Evolutionary conservation across 2,797 vertebrate species (phyloP), one percentile per base, ranked within the genome.

Genomic region (Chaenodraco wilsoni): DNA sequence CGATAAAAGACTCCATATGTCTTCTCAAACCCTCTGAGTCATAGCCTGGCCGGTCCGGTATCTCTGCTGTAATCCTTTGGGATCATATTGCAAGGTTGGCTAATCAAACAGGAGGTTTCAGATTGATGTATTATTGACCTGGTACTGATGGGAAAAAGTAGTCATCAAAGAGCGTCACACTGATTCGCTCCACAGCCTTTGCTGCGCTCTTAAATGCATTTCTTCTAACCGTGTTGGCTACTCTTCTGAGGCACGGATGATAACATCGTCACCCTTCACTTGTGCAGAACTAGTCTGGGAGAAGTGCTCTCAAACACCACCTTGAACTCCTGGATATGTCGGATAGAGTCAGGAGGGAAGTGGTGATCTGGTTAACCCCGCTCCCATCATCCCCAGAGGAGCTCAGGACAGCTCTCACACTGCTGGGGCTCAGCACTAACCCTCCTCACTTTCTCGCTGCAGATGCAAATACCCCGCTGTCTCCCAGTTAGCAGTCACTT

Each of bases 71-170:
- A 65, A 65, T 88, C 87, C 81, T 80, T 54, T 9, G 76, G 81
- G 79, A 83, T 81, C 72, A 57, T 71, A 69, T 77, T 80, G 71
- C 76, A 77, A 74, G 79, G 79, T 71, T 74, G 75, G 72, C 79
- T 84, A 80, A 87, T 90, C 74, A 87, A 86, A 84, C 59, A 31
- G 63, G 44, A 76, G 66, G 73, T 76, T 82, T 83, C 78, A 70
- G 71, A 59, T 68, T 85, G 81, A 91, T 86, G 74, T 79, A 82
- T 88, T 87, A 89, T 87, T 89, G 88, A 91, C 79, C 84, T 65
- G 76, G 65, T 78, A 48, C 69, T 81, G 79, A 78, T 84, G 70
- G 66, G 66, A 65, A 66, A 72, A 79, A 65, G 61, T 61, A 52
- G 76, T 77, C 81, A 84, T 84, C 83, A 82, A 83, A 86, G 78